These are phyloP conservation scores for Microplitis manilae DNA, from an alignment of 2,888 invertebrate species.

Conservation along the genomic window DNA sequence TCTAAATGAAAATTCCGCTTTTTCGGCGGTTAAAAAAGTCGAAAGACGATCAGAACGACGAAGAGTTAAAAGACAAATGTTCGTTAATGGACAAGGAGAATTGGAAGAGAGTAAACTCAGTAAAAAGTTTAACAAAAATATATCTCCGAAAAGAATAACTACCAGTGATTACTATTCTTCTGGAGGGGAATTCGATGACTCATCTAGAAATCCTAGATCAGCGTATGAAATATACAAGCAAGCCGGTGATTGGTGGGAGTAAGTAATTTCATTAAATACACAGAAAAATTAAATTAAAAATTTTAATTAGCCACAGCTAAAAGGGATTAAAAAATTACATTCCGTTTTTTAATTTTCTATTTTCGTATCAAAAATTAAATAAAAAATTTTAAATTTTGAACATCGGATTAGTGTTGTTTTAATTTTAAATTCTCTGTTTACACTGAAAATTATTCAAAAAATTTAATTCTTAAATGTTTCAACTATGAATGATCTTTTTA, in stretches of 20 bases:
- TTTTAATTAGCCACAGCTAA: too few species aligned
- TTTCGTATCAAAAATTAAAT: too few species aligned
- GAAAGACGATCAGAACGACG: constrained; percentile 66
- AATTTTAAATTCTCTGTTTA: too few species aligned
- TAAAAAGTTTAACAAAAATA: constrained; percentile 69
- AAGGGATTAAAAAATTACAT: too few species aligned
- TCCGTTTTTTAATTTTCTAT: too few species aligned
- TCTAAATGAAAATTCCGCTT: constrained; percentile 53
- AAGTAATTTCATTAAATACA: constrained; percentile 70
- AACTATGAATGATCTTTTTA: too few species aligned
- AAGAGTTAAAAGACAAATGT: constrained; percentile 61
- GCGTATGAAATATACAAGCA: constrained; percentile 83
- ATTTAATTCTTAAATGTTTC: too few species aligned
- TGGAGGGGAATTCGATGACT: constrained; percentile 73
- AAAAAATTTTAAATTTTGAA: too few species aligned
- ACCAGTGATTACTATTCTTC: constrained; percentile 78
- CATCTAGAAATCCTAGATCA: constrained; percentile 74
- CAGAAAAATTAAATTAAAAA: too few species aligned
- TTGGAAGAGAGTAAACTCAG: constrained; percentile 54
- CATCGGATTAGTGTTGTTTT: too few species aligned
- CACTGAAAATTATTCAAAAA: too few species aligned
- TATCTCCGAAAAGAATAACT: constrained; percentile 55
- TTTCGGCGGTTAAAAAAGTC: constrained; percentile 51
- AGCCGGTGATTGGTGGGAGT: constrained; percentile 91
- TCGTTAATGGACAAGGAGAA: constrained; percentile 64